phyloP scores from a whole-genome alignment of 2,113 vertebrate species.

The Neodon shergylaensis region DNA sequence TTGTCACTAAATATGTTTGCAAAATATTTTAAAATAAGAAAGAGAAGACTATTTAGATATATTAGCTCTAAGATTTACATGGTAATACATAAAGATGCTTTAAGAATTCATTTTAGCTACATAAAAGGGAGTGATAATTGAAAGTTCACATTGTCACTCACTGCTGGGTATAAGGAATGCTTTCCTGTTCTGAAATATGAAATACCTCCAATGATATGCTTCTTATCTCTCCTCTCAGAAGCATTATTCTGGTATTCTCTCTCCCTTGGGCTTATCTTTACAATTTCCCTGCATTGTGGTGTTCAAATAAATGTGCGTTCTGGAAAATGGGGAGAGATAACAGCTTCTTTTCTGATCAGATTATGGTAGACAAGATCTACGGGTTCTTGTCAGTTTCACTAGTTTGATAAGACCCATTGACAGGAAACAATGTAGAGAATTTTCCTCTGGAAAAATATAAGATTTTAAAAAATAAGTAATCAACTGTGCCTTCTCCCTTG shows the following conservation, averaged over 20 bases:
- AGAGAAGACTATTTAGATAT: conserved; percentile 12
- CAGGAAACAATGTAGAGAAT: neutral
- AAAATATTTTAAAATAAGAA: conserved; percentile 17
- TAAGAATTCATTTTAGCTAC: neutral
- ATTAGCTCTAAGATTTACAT: neutral
- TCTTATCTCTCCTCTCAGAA: neutral
- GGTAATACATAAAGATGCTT: neutral
- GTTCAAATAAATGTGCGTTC: neutral
- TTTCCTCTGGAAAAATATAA: neutral
- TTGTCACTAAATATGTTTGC: neutral
- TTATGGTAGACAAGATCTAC: neutral
- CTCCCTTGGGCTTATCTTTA: neutral
- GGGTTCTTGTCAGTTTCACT: neutral
- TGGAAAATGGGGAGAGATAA: neutral
- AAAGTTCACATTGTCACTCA: neutral
- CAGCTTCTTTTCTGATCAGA: conserved; percentile 7
- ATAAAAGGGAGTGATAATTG: neutral
- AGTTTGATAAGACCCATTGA: neutral
- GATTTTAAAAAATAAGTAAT: neutral
- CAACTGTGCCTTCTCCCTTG: neutral
- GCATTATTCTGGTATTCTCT: neutral
- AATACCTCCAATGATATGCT: neutral
- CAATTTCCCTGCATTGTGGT: neutral
- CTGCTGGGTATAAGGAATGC: neutral
- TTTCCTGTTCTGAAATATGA: neutral